Percentiles rank a stretch among this genome's conserved stretches.
Evolutionary conservation across 2,888 invertebrate genomes (phyloP).

Genomic region (Chalcis sispes): DNA sequence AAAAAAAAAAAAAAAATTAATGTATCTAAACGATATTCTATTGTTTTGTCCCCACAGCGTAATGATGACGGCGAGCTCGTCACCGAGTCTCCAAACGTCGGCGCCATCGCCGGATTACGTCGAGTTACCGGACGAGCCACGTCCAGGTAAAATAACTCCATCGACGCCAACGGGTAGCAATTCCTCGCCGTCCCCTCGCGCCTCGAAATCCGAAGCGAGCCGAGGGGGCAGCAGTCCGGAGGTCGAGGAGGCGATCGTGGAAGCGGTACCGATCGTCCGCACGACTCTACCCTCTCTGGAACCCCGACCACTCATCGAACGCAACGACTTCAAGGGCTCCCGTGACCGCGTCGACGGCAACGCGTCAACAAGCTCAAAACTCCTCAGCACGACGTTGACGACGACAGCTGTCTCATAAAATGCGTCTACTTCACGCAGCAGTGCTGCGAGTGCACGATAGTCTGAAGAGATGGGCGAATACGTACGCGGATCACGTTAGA

Average conservation of each 20-base stretch:
- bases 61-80: conserved; percentile 69
- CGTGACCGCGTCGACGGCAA: conserved; percentile 50
- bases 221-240: conserved; percentile 45
- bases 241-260: conserved; percentile 65
- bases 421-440: conserved; percentile 81
- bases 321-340: conserved; percentile 64
- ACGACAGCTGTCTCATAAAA: conserved; percentile 80
- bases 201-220: conserved; percentile 28
- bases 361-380: conserved; percentile 43
- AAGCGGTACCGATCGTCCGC: conserved; percentile 64
- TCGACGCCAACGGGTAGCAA: conserved; percentile 56
- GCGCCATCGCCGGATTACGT: conserved; percentile 63
- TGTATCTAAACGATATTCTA: background rate
- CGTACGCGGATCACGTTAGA: too few species aligned
- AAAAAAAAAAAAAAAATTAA: too few species aligned
- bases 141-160: conserved; percentile 64
- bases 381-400: conserved; percentile 75
- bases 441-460: conserved; percentile 81
- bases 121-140: conserved; percentile 68
- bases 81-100: conserved; percentile 66
- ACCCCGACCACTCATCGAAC: conserved; percentile 67
- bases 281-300: conserved; percentile 67
- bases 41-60: conserved; percentile 65
- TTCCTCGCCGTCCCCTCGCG: conserved; percentile 38
- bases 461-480: too few species aligned